These are phyloP conservation scores for Borostomias antarcticus DNA, from an alignment of 2,797 vertebrate genomes.

Conservation along the genomic window DNA sequence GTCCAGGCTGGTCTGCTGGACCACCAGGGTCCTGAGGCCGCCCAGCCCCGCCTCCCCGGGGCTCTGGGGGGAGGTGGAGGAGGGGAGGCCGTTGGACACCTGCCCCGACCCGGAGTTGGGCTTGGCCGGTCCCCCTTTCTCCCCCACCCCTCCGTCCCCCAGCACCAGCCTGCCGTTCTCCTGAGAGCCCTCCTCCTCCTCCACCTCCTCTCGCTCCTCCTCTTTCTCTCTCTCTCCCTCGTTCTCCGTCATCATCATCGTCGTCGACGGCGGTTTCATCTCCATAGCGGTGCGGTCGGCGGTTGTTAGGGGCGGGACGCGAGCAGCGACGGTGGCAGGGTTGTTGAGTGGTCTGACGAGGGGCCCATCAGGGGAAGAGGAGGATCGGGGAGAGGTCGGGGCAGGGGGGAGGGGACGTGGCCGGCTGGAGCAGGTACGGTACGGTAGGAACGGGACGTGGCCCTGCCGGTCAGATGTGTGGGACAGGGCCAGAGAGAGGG, in stretches of 20 bases:
- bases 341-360: constrained; percentile 61
- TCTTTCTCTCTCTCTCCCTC: constrained; percentile 75
- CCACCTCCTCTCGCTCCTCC: constrained; percentile 55
- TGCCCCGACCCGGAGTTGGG: constrained; percentile 70
- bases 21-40: constrained; percentile 80
- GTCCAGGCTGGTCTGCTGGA: constrained; percentile 83
- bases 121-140: constrained; percentile 62
- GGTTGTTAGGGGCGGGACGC: constrained; percentile 61
- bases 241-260: constrained; percentile 66
- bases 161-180: constrained; percentile 80
- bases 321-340: constrained; percentile 55
- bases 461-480: too few species aligned
- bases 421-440: constrained; percentile 41
- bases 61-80: constrained; percentile 82
- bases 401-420: constrained; percentile 23
- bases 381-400: constrained; percentile 27
- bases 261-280: constrained; percentile 73
- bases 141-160: constrained; percentile 63
- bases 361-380: constrained; percentile 78
- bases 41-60: constrained; percentile 67
- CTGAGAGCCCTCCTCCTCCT: constrained; percentile 59
- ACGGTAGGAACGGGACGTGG: constrained; percentile 9
- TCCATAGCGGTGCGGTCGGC: constrained; percentile 80
- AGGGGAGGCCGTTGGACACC: constrained; percentile 89
- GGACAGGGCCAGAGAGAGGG: neutral